phyloP scores from a whole-genome alignment of 2,797 vertebrate species.

The Syngnathus rostellatus region DNA sequence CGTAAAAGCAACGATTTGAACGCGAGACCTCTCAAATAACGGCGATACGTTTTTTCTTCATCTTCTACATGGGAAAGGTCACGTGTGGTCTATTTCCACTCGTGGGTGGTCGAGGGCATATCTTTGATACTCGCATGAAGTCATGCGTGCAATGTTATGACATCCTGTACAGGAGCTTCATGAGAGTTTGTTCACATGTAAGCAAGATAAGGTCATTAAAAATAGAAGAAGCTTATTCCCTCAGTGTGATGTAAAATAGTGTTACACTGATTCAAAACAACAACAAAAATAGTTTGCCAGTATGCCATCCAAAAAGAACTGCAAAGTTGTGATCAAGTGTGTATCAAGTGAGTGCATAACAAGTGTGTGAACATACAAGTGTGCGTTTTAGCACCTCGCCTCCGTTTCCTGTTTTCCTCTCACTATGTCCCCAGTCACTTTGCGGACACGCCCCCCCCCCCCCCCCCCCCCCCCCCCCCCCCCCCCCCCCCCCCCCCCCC shows the following conservation, averaged over 20 bases:
- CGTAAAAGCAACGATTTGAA: too few relatives aligned
- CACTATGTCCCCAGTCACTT: slow-evolving; percentile 30
- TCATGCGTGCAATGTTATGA: background rate
- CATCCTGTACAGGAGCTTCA: background rate
- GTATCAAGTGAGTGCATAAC: background rate
- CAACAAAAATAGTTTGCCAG: background rate
- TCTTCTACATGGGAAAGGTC: background rate
- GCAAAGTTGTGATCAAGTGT: too few relatives aligned
- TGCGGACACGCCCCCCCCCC: slow-evolving; percentile 21
- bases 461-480: slow-evolving; percentile 11
- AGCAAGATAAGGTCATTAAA: background rate
- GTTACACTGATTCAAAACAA: background rate
- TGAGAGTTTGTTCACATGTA: background rate
- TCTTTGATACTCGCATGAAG: background rate
- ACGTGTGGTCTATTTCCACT: background rate
- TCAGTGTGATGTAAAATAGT: background rate
- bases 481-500: slow-evolving; percentile 11
- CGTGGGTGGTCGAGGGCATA: background rate
- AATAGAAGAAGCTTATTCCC: background rate
- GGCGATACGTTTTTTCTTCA: background rate
- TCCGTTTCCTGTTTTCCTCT: slow-evolving; percentile 46
- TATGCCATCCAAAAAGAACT: background rate
- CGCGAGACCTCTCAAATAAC: too few relatives aligned
- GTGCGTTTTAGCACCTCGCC: slow-evolving; percentile 19
- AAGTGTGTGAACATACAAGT: background rate